phyloP scores from a whole-genome alignment of 2,113 vertebrate genomes.

The Acinonyx jubatus region DNA sequence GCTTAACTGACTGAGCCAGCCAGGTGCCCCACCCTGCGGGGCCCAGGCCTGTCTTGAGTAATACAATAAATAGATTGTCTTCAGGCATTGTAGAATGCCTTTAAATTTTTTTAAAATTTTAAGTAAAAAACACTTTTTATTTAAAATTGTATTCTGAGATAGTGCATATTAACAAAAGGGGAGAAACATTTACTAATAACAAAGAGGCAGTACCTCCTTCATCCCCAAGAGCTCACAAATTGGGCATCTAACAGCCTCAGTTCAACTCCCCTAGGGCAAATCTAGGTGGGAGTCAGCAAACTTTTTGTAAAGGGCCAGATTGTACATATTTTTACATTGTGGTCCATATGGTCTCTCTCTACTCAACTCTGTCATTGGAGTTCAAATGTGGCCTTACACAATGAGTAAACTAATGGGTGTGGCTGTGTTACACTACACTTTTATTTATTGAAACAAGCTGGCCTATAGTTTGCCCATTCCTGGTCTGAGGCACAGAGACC shows the following conservation, averaged over 20 bases:
- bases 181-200: neutral
- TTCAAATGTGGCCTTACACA: neutral
- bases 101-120: neutral
- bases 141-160: neutral
- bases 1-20: too few species aligned
- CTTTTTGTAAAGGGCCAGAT: neutral
- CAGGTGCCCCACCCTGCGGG: too few species aligned
- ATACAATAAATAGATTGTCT: neutral
- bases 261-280: neutral
- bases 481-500: neutral
- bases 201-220: neutral
- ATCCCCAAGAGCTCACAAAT: neutral
- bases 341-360: neutral
- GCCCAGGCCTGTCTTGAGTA: neutral
- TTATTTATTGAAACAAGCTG: neutral
- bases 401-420: neutral
- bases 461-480: neutral
- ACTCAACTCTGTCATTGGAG: neutral
- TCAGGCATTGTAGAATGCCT: neutral
- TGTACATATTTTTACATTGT: neutral
- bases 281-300: neutral
- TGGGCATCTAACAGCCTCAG: neutral
- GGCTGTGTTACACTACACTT: neutral
- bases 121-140: neutral
- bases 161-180: neutral